Percentiles rank a stretch among this genome's conserved stretches.
Evolutionary conservation across 2,113 vertebrate genomes (phyloP).

Genomic region (Trematomus loennbergii): DNA sequence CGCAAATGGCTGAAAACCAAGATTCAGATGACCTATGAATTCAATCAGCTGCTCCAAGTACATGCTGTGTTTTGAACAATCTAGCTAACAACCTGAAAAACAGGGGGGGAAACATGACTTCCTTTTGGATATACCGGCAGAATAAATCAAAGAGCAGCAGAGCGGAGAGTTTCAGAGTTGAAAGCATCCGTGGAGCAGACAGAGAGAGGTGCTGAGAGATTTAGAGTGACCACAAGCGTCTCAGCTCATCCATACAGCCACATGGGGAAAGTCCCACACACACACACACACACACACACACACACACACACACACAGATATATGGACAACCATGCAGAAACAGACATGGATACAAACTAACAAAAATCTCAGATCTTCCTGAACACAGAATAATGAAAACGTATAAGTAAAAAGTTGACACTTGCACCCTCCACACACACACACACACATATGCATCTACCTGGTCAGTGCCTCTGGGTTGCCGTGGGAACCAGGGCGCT

Average conservation of each 20-base stretch:
- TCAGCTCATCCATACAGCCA: slow-evolving; percentile 45
- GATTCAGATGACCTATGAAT: slow-evolving; percentile 33
- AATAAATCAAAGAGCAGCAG: slow-evolving; percentile 38
- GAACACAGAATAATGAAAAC: slow-evolving; percentile 8
- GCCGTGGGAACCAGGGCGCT: slow-evolving; percentile 73
- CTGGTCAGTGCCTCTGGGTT: slow-evolving; percentile 75
- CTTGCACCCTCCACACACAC: background rate
- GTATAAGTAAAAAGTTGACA: slow-evolving; percentile 1
- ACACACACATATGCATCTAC: slow-evolving; percentile 63
- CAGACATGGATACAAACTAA: slow-evolving; percentile 19
- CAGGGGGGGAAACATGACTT: slow-evolving; percentile 5
- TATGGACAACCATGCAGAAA: slow-evolving; percentile 6
- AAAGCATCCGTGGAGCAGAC: slow-evolving; percentile 42
- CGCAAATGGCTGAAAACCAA: slow-evolving; percentile 42
- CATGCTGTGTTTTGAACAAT: background rate
- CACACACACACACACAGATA: background rate
- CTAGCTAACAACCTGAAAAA: slow-evolving; percentile 28
- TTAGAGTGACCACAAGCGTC: slow-evolving; percentile 55
- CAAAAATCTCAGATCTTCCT: slow-evolving; percentile 10
- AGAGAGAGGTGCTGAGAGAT: slow-evolving; percentile 53
- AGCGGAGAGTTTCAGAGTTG: slow-evolving; percentile 21
- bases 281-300: slow-evolving; percentile 15
- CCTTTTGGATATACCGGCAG: background rate
- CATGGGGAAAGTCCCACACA: slow-evolving; percentile 52
- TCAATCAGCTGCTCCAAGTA: slow-evolving; percentile 41